phyloP scores from a whole-genome alignment of 1,140 invertebrate species.

The Pissodes strobi region DNA sequence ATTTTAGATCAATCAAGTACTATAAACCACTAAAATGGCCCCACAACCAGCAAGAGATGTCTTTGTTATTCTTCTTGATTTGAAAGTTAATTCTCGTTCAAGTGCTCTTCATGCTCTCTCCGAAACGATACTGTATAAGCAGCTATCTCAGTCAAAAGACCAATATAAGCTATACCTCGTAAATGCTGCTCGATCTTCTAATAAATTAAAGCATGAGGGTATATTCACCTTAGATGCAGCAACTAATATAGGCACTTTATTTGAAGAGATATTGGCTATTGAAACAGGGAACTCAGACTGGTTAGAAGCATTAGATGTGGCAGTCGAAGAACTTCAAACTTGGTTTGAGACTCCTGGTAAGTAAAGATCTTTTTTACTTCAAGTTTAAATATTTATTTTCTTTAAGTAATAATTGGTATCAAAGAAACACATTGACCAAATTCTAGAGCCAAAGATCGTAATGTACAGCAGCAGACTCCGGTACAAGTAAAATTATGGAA shows the following conservation, averaged over 20 bases:
- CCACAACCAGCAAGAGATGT: constrained; percentile 32
- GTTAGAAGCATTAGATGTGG: constrained; percentile 33
- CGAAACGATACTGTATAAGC: constrained; percentile 23
- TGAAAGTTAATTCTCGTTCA: constrained; percentile 8
- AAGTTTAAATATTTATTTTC: too few relatives aligned
- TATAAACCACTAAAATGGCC: constrained; percentile 45
- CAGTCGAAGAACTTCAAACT: constrained; percentile 24
- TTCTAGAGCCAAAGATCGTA: too few relatives aligned
- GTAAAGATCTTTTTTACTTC: constrained; percentile 33
- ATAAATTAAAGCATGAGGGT: constrained; percentile 19
- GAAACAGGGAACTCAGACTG: constrained; percentile 22
- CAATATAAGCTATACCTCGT: constrained; percentile 32
- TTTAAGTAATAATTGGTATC: too few relatives aligned
- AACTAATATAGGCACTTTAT: constrained; percentile 14
- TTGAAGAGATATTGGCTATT: constrained; percentile 14
- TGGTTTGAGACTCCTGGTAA: constrained; percentile 20
- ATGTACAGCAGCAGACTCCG: too few relatives aligned
- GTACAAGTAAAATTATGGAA: too few relatives aligned
- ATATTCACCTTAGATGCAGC: constrained; percentile 1
- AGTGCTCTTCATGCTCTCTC: constrained; percentile 9
- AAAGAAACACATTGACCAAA: too few relatives aligned
- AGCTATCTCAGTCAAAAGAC: constrained; percentile 33
- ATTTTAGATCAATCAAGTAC: too few relatives aligned
- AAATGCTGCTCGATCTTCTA: constrained; percentile 25
- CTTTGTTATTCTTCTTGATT: constrained; percentile 36